Conservation (phyloP, 2,888 invertebrate species). For the Macaria notata region DNA sequence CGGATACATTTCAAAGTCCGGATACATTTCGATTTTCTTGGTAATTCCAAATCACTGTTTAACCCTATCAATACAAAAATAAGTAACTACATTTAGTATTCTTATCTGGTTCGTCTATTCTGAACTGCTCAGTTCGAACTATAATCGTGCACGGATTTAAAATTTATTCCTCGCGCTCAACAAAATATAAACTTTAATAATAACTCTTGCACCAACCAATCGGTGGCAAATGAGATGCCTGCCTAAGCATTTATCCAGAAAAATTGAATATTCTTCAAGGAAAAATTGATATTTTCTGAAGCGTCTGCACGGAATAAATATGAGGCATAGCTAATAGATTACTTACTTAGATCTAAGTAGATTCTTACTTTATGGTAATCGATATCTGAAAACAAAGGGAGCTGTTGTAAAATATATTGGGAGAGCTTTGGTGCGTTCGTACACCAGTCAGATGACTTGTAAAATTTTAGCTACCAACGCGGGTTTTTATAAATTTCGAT, state of each 20-base stretch:
- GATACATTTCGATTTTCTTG: no score
- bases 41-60: background rate
- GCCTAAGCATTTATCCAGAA: background rate
- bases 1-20: no score
- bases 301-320: background rate
- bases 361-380: no score
- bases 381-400: no score
- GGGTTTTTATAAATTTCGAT: no score
- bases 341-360: no score
- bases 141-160: constrained; percentile 14
- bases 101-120: background rate
- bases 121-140: constrained; percentile 7
- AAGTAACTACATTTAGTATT: constrained; percentile 8
- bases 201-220: constrained; percentile 3
- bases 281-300: background rate
- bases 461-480: no score
- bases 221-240: constrained; percentile 6
- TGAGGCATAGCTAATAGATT: no score
- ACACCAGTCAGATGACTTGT: no score
- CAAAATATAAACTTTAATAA: constrained; percentile 1
- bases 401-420: no score
- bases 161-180: constrained; percentile 6
- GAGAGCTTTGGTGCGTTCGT: no score
- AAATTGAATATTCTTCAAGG: background rate
- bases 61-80: background rate